phyloP scores from a whole-genome alignment of 2,888 invertebrate genomes.

The Lamellibrachia satsuma region DNA sequence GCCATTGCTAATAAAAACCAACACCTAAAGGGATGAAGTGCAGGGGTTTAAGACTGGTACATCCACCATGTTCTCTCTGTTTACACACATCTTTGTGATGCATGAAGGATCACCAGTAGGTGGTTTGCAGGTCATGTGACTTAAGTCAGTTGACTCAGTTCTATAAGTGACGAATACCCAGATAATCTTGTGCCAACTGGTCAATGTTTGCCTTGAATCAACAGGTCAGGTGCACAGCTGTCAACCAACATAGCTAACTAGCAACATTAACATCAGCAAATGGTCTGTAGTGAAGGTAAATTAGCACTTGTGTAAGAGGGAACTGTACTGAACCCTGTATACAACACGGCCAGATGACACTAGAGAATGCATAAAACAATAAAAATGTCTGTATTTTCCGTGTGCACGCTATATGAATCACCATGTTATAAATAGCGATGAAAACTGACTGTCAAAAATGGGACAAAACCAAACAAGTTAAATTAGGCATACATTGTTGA shows the following conservation, averaged over 20 bases:
- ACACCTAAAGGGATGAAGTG: no score
- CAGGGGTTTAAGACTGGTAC: no score
- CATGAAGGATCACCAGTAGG: neutral
- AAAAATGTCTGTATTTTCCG: no score
- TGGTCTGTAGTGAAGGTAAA: neutral
- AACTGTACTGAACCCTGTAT: neutral
- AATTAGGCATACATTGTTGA: no score
- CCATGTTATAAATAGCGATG: no score
- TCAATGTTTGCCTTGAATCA: neutral
- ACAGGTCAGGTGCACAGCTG: neutral
- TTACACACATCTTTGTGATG: neutral
- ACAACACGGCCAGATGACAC: neutral
- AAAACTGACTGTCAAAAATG: no score
- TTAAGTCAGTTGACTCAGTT: neutral
- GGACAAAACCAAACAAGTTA: no score
- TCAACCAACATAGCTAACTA: neutral
- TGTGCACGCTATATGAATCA: no score
- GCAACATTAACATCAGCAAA: neutral
- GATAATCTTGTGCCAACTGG: neutral
- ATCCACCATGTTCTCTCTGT: neutral
- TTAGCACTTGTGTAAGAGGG: neutral
- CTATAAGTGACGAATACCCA: neutral
- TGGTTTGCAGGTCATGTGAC: neutral
- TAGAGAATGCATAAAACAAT: neutral
- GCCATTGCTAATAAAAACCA: no score